Percentiles rank a stretch among this genome's conserved stretches.
Conservation (phyloP, 2,888 invertebrate genomes). For the Pristionchus entomophagus region DNA sequence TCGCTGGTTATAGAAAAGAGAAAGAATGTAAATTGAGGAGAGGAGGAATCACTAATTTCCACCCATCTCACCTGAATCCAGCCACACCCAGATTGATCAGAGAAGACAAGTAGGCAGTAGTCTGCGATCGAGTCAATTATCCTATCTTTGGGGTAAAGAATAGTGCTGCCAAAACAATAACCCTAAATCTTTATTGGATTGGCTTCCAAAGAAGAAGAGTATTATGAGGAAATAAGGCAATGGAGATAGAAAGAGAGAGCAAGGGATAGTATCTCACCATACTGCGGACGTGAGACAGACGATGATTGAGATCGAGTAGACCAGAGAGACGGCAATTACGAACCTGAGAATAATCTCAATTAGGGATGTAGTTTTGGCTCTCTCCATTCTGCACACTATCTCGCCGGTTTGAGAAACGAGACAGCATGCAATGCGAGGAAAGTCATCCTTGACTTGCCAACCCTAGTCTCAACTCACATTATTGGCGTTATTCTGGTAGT, state of each 20-base stretch:
- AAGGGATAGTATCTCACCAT: slow-evolving; percentile 74
- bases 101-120: slow-evolving; percentile 83
- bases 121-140: slow-evolving; percentile 74
- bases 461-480: slow-evolving; percentile 61
- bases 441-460: too few relatives aligned
- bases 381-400: too few relatives aligned
- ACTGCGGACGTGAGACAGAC: slow-evolving; percentile 82
- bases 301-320: slow-evolving; percentile 86
- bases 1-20: too few relatives aligned
- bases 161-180: neutral
- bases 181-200: too few relatives aligned
- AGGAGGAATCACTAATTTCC: too few relatives aligned
- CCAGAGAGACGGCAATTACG: slow-evolving; percentile 85
- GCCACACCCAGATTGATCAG: slow-evolving; percentile 86
- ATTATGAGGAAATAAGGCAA: neutral
- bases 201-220: neutral
- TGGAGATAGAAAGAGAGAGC: too few relatives aligned
- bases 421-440: too few relatives aligned
- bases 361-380: too few relatives aligned
- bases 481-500: slow-evolving; percentile 78
- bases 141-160: too few relatives aligned
- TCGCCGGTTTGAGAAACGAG: too few relatives aligned
- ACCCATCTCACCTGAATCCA: slow-evolving; percentile 83
- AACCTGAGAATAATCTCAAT: slow-evolving; percentile 78
- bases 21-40: too few relatives aligned